These are phyloP conservation scores for Drosophila diplacantha DNA, from an alignment of 2,888 invertebrate genomes.

Conservation along the genomic window DNA sequence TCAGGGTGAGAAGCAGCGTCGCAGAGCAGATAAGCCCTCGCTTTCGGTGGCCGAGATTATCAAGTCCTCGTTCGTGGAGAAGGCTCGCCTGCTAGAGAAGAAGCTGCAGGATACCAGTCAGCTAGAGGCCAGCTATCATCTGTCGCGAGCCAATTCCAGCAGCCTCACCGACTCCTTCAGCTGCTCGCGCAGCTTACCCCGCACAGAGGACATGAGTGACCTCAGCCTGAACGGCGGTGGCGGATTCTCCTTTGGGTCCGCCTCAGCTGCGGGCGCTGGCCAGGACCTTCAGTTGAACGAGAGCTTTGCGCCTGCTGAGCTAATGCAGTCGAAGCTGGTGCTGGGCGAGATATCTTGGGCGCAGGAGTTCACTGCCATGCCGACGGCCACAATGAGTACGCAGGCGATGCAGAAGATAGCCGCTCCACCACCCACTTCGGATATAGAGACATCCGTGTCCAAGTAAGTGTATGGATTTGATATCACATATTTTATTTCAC, in stretches of 20 bases:
- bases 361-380: slow-evolving; percentile 74
- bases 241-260: slow-evolving; percentile 58
- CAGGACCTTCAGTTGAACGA: slow-evolving; percentile 45
- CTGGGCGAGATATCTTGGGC: slow-evolving; percentile 76
- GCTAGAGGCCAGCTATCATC: slow-evolving; percentile 3
- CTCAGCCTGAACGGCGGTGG: slow-evolving; percentile 59
- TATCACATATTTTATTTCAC: no score
- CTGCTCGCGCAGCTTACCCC: slow-evolving; percentile 67
- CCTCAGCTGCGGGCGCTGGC: slow-evolving; percentile 2
- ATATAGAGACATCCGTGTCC: slow-evolving; percentile 56
- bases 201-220: slow-evolving; percentile 74
- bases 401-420: slow-evolving; percentile 60
- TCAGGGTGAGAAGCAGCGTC: slow-evolving; percentile 14
- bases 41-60: slow-evolving; percentile 76
- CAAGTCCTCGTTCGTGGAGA: slow-evolving; percentile 73
- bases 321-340: slow-evolving; percentile 73
- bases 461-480: slow-evolving; percentile 51
- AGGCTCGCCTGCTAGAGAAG: slow-evolving; percentile 68
- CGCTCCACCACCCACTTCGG: slow-evolving; percentile 31
- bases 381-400: slow-evolving; percentile 67
- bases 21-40: slow-evolving; percentile 24
- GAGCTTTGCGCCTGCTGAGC: slow-evolving; percentile 74
- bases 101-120: slow-evolving; percentile 28
- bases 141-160: slow-evolving; percentile 24
- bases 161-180: slow-evolving; percentile 55